Conservation (phyloP, 1,140 invertebrate species). For the Drosophila obscura region DNA sequence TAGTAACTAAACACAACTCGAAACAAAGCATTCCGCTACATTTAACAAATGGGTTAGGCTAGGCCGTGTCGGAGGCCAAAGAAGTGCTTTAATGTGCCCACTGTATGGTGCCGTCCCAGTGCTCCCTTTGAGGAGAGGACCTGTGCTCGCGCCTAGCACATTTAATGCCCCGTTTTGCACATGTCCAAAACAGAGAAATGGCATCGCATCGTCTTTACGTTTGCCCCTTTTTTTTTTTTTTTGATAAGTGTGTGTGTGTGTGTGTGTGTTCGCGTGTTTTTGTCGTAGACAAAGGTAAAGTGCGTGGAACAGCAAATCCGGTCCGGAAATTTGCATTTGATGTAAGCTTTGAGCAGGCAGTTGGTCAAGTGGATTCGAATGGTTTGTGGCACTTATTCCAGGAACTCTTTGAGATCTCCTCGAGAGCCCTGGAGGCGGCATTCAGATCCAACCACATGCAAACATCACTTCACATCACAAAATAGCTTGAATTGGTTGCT, state of each 20-base stretch:
- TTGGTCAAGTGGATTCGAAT: constrained; percentile 11
- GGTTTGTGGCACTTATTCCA: constrained; percentile 6
- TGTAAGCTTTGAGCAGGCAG: constrained; percentile 38
- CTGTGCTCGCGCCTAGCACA: constrained; percentile 47
- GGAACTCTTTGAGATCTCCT: constrained; percentile 4
- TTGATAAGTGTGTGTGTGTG: constrained; percentile 11
- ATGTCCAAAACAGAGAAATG: constrained; percentile 73
- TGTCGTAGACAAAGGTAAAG: constrained; percentile 66
- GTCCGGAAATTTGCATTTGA: constrained; percentile 53
- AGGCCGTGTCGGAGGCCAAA: constrained; percentile 6
- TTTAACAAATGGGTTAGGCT: constrained; percentile 73
- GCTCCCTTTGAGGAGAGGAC: constrained; percentile 42
- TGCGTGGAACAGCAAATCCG: constrained; percentile 38
- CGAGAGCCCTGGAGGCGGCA: not conserved
- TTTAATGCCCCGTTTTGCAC: constrained; percentile 72
- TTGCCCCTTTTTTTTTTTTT: constrained; percentile 15
- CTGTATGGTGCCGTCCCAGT: too few species aligned
- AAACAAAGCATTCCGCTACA: constrained; percentile 75
- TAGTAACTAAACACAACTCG: constrained; percentile 58
- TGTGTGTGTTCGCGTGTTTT: constrained; percentile 7
- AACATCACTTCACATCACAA: too few species aligned
- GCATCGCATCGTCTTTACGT: constrained; percentile 29
- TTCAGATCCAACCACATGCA: not conserved
- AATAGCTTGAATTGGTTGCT: not conserved
- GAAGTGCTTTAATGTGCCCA: constrained; percentile 38